Percentiles rank a stretch among this genome's conserved stretches.
These are phyloP conservation scores for Callorhinus ursinus DNA, from an alignment of 2,113 vertebrate genomes.

Conservation along the genomic window DNA sequence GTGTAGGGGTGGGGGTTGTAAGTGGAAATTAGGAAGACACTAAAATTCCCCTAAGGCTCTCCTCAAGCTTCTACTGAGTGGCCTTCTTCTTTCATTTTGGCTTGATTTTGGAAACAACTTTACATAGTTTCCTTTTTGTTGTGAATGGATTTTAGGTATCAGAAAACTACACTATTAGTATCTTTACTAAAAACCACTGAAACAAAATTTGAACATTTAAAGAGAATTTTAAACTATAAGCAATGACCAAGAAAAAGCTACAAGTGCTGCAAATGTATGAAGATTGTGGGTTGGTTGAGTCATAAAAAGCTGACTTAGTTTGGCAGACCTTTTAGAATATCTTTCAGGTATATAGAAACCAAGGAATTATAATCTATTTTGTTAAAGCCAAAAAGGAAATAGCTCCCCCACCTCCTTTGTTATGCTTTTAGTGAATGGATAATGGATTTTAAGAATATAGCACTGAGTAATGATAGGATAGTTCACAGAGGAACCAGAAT, in stretches of 20 bases:
- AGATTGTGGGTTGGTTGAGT: neutral
- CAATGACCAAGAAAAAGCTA: neutral
- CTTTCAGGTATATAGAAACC: neutral
- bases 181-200: neutral
- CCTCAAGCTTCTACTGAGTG: neutral
- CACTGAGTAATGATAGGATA: neutral
- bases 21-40: neutral
- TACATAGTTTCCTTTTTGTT: neutral
- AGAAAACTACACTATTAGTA: neutral
- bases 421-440: slow-evolving; percentile 28
- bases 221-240: neutral
- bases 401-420: neutral
- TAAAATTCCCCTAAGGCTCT: neutral
- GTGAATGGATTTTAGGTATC: neutral
- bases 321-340: neutral
- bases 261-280: neutral
- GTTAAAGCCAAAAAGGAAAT: slow-evolving; percentile 51
- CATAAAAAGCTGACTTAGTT: neutral
- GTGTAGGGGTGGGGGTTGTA: neutral
- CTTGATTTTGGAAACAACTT: neutral
- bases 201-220: neutral
- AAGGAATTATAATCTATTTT: neutral
- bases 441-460: slow-evolving; percentile 37
- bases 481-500: neutral
- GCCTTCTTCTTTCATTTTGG: neutral